Evolutionary conservation across 92 coral and sea anemone species (phyloP), one percentile per base, ranked within the genome.

Genomic region (Parazoanthus swiftii): DNA sequence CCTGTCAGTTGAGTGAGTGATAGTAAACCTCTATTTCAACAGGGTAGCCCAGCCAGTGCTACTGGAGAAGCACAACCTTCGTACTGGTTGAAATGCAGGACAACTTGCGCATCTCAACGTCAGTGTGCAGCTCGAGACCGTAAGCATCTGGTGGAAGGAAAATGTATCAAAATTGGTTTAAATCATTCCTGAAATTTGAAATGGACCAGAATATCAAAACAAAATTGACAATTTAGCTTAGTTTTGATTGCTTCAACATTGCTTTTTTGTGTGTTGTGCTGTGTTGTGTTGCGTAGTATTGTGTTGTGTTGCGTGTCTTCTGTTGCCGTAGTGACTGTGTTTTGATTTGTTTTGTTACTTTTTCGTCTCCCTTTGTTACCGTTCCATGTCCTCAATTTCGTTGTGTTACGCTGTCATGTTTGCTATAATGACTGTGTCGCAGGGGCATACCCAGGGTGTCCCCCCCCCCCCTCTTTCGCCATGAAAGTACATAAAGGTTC

Each of bases 51-150:
- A 44, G 50, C 8, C 50, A 44, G 8, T 65, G 23, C 50, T 81
- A 85, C 20, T 89, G 78, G 37, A 67, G 65, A 48, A 90, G 76
- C 4, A 65, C 85, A 67, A 74, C 79, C 15, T 86, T 90, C 51
- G 91, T 89, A 73, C 67, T 73, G 7, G 93, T 80, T 6, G 93
- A 90, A 76, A 94, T 76, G 5, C 92, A 88, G 11, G 93, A 91
- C 92, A 94, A 83, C 91, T 94, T 94, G 44, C 95, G 94, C 82
- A 92, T 66, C 77, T 94, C 97, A 39, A 91, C 76, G 75, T 39
- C 88, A 88, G 51, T 54, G 2, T 54, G 59, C 18, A 11, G 59
- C 59, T 77, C 54, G 25, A 44, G 59, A 46, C 81, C 81, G 51
- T 77, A 77, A n/a, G 21, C 26, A 77, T 77, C 81, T 74, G 77